Evolutionary conservation across 2,888 invertebrate genomes (phyloP).

Genomic region (Heteropelma amictum): DNA sequence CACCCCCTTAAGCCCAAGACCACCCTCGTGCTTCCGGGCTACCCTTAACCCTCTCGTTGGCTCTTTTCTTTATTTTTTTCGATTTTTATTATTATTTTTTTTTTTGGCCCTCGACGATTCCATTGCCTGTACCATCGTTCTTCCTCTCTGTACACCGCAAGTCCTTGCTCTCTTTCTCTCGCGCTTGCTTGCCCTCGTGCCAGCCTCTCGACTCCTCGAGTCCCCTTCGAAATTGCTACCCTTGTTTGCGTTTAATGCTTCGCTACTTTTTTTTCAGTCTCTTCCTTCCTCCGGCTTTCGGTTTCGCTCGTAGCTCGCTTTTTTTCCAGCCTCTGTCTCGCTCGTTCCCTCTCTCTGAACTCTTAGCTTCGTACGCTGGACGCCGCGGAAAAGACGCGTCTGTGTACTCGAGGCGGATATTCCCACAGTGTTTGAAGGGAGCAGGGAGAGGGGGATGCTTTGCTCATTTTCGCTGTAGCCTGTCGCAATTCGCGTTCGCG

Average conservation of each 20-base stretch:
- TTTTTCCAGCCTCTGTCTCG: background rate
- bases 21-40: slow-evolving; percentile 59
- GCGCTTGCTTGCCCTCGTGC: slow-evolving; percentile 60
- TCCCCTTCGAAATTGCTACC: slow-evolving; percentile 74
- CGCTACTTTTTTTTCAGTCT: slow-evolving; percentile 64
- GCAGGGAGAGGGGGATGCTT: slow-evolving; percentile 13
- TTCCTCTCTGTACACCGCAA: slow-evolving; percentile 47
- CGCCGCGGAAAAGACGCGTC: slow-evolving; percentile 35
- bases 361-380: slow-evolving; percentile 37
- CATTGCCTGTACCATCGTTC: slow-evolving; percentile 33
- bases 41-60: slow-evolving; percentile 62
- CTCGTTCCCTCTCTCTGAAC: slow-evolving; percentile 4
- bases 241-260: slow-evolving; percentile 76
- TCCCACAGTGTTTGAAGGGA: background rate
- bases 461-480: slow-evolving; percentile 57
- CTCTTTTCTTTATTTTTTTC: slow-evolving; percentile 48
- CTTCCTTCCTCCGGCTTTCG: slow-evolving; percentile 41
- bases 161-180: slow-evolving; percentile 29
- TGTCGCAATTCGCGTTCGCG: slow-evolving; percentile 19
- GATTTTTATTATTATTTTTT: slow-evolving; percentile 20
- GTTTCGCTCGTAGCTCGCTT: slow-evolving; percentile 9
- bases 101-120: slow-evolving; percentile 46
- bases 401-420: slow-evolving; percentile 18
- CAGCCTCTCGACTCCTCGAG: slow-evolving; percentile 71
- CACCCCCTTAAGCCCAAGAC: slow-evolving; percentile 50